These are phyloP conservation scores for Akabosia matsudoensis DNA, from an alignment of 1,140 invertebrate species.

Conservation along the genomic window DNA sequence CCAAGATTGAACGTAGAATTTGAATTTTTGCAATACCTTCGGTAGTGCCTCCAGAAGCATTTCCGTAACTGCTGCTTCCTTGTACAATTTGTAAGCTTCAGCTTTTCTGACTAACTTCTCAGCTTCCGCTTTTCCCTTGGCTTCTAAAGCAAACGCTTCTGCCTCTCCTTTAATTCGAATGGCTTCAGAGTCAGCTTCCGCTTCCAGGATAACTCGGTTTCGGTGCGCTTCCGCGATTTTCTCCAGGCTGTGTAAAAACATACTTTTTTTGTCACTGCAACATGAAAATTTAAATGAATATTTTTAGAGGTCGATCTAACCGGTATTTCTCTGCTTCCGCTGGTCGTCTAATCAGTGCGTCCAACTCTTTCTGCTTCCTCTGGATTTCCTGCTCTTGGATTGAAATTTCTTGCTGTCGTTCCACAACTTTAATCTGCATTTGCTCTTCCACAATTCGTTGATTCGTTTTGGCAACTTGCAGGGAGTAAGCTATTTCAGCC, in stretches of 20 bases:
- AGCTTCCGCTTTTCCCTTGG: slow-evolving; percentile 90
- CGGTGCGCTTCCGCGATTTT: slow-evolving; percentile 90
- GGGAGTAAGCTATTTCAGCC: slow-evolving; percentile 85
- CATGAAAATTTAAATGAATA: neutral
- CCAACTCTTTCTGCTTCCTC: slow-evolving; percentile 79
- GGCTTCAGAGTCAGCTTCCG: slow-evolving; percentile 91
- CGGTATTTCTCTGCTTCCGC: slow-evolving; percentile 90
- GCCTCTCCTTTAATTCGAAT: slow-evolving; percentile 78
- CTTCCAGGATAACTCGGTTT: slow-evolving; percentile 78
- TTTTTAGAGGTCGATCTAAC: slow-evolving; percentile 47
- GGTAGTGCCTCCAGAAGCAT: slow-evolving; percentile 95
- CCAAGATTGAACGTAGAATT: neutral
- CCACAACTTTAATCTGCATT: slow-evolving; percentile 93
- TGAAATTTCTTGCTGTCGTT: slow-evolving; percentile 85
- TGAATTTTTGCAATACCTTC: slow-evolving; percentile 50
- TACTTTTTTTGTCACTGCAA: neutral
- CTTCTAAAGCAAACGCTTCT: slow-evolving; percentile 88
- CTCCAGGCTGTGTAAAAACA: slow-evolving; percentile 63
- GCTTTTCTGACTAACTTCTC: slow-evolving; percentile 96
- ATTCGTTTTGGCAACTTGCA: slow-evolving; percentile 89
- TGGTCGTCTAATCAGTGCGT: slow-evolving; percentile 77
- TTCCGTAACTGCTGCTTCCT: slow-evolving; percentile 93
- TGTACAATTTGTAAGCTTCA: slow-evolving; percentile 92
- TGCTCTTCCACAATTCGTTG: slow-evolving; percentile 94
- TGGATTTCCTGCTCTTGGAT: slow-evolving; percentile 86